Evolutionary conservation across 1,140 invertebrate species (phyloP), one percentile per base, ranked within the genome.

Genomic region (Eupristina koningsbergeri): DNA sequence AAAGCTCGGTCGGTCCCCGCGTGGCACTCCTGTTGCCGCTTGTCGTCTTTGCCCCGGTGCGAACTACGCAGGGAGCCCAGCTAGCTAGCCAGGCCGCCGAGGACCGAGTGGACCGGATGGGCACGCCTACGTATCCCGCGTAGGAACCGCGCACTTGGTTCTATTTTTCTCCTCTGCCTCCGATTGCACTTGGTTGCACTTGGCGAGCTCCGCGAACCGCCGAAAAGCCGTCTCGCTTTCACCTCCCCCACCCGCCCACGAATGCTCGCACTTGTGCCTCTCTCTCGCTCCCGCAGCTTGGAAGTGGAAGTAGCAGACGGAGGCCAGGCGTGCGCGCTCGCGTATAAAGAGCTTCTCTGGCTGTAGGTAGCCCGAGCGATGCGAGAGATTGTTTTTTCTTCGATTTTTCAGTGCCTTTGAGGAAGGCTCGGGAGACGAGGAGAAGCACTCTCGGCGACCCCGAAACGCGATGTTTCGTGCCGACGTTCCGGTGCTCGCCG

Each of bases 301-400:
- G 15, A 3, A 26, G 22, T 58, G 9, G 22, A 58, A 58, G 39
- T 34, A 77, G 53, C 50, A 67, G 47, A 79, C 36, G 61, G n/a
- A 67, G 45, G 58, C 78, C 63, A 45, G 64, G 64, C 78, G 63
- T 80, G 78, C 78, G 78, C 78, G 29, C 61, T 79, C 61, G 77
- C 61, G n/a, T 47, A 61, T 39, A 45, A 47, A 47, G 26, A 9
- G 26, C 22, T n/a, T n/a, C n/a, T n/a, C n/a, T n/a, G 53, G 22
- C 26, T 5, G 39, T 39, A 47, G 61, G 11, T 17, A 71, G 7
- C n/a, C n/a, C 67, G 19, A 36, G 34, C 15, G 50, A 53, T 13
- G 50, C 31, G 64, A 69, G 64, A 69, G n/a, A 36, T 22, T 36
- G 36, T 71, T 71, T 71, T 71, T 31, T 50, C 47, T 50, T 50